Conservation (phyloP, 2,888 invertebrate species). For the Halocaridina rubra region DNA sequence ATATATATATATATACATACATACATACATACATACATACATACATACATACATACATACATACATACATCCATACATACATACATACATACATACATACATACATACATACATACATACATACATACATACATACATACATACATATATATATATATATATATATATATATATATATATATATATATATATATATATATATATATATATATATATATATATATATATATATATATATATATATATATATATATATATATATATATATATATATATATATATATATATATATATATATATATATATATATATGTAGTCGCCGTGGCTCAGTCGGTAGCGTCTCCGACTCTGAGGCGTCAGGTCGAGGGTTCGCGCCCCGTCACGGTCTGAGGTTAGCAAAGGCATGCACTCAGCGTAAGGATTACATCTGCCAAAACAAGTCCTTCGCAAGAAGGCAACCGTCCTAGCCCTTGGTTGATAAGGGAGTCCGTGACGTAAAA, state of each 20-base stretch:
- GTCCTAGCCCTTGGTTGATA: too few species aligned
- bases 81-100: too few species aligned
- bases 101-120: too few species aligned
- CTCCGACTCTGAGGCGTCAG: too few species aligned
- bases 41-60: background rate
- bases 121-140: too few species aligned
- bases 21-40: background rate
- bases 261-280: background rate
- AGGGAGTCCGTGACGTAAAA: too few species aligned
- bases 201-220: background rate
- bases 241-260: background rate
- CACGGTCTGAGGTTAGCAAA: too few species aligned
- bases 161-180: background rate
- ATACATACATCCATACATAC: background rate
- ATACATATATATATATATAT: background rate
- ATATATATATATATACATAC: background rate
- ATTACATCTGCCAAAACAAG: too few species aligned
- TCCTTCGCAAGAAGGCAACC: too few species aligned
- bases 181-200: background rate
- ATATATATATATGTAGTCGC: background rate
- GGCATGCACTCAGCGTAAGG: too few species aligned
- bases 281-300: background rate
- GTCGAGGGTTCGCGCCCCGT: too few species aligned
- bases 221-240: background rate
- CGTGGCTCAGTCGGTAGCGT: too few species aligned